A percentile compares a stretch with the other conserved stretches of the same genome.
These are phyloP conservation scores for Hippocampus guttulatus DNA, from an alignment of 2,113 vertebrate genomes.

Conservation along the genomic window DNA sequence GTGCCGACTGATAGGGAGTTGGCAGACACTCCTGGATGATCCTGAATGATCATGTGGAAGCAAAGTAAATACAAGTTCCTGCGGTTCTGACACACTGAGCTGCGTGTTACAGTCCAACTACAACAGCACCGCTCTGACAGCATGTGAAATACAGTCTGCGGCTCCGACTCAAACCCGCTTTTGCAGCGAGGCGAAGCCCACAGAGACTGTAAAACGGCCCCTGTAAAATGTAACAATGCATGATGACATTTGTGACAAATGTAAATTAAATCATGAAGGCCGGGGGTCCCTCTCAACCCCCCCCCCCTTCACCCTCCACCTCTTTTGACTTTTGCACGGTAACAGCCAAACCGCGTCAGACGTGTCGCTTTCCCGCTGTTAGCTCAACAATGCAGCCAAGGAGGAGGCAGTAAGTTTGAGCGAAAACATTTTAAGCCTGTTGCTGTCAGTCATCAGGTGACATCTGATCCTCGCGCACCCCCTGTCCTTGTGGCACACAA, in stretches of 20 bases:
- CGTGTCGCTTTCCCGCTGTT: conserved; percentile 41
- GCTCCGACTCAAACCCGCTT: conserved; percentile 27
- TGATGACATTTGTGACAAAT: conserved; percentile 56
- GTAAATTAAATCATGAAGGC: conserved; percentile 39
- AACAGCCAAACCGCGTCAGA: conserved; percentile 22
- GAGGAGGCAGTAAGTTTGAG: conserved; percentile 31
- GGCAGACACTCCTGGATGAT: conserved; percentile 22
- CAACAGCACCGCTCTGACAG: conserved; percentile 45
- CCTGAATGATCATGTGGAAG: conserved; percentile 17
- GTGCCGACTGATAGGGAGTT: conserved; percentile 23
- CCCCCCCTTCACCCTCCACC: background rate
- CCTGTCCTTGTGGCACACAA: conserved; percentile 28
- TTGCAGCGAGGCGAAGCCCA: conserved; percentile 29
- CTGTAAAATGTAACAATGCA: conserved; percentile 45
- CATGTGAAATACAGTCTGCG: conserved; percentile 36
- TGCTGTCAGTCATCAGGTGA: conserved; percentile 59
- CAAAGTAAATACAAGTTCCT: conserved; percentile 39
- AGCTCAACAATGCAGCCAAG: conserved; percentile 29
- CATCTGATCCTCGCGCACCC: conserved; percentile 50
- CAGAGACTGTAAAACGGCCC: conserved; percentile 39
- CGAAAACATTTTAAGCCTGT: conserved; percentile 49
- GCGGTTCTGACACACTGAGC: conserved; percentile 31
- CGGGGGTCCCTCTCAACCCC: background rate
- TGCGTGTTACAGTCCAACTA: conserved; percentile 43
- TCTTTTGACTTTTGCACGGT: conserved; percentile 25